phyloP scores from a whole-genome alignment of 2,797 vertebrate species.

The Phataginus tricuspis region DNA sequence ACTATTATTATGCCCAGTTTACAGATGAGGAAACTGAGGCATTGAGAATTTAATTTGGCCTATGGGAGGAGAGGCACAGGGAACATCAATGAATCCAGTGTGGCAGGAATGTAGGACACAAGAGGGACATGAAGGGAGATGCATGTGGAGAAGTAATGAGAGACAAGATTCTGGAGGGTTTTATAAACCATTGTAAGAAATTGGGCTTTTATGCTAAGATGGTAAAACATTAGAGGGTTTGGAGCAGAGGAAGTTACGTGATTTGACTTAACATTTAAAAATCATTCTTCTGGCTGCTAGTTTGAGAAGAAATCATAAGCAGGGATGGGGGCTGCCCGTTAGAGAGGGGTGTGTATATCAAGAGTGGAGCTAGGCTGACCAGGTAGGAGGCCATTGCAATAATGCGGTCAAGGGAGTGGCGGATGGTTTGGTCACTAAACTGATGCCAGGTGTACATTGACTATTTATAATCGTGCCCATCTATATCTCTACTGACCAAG shows the following conservation, averaged over 20 bases:
- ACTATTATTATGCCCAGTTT: not conserved
- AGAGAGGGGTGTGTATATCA: not conserved
- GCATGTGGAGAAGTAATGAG: not conserved
- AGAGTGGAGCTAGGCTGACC: not conserved
- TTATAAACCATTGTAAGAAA: not conserved
- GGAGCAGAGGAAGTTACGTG: not conserved
- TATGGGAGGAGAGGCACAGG: not conserved
- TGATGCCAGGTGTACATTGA: not conserved
- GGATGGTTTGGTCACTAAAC: not conserved
- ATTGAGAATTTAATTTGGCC: not conserved
- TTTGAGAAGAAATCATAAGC: not conserved
- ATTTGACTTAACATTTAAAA: not conserved
- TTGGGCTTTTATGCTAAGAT: not conserved
- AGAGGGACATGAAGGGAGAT: not conserved
- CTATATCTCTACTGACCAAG: not conserved
- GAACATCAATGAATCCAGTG: not conserved
- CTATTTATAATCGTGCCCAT: not conserved
- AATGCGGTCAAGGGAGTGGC: rapidly evolving
- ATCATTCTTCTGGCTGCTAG: not conserved
- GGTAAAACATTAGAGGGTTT: not conserved
- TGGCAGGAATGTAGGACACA: not conserved
- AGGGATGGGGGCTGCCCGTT: not conserved
- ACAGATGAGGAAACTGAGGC: not conserved
- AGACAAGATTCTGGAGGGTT: not conserved
- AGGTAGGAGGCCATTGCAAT: not conserved